phyloP scores from a whole-genome alignment of 2,797 vertebrate species.

The Sciurus vulgaris region DNA sequence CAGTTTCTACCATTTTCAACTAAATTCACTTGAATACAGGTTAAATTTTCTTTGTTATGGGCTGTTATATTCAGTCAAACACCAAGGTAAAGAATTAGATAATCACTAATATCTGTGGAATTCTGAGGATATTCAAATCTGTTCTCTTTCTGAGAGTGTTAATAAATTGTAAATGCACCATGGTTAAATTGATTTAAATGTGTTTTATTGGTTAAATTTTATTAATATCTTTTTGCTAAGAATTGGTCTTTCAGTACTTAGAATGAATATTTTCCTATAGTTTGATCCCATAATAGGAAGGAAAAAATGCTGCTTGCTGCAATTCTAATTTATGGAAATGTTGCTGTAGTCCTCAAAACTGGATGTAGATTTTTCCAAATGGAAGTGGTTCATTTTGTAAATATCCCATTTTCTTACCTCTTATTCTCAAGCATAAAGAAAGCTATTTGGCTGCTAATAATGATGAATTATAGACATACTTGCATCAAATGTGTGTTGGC shows the following conservation, averaged over 20 bases:
- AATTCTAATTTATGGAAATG: background rate
- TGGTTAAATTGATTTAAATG: conserved; percentile 45
- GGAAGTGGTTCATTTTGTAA: conserved; percentile 25
- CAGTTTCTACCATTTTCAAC: background rate
- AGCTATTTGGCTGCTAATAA: background rate
- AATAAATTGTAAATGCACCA: background rate
- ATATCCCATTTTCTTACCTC: conserved; percentile 5
- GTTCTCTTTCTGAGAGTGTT: conserved; percentile 5
- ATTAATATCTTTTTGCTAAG: conserved; percentile 43
- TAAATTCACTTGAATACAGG: background rate
- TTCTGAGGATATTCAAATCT: background rate
- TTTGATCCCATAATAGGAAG: background rate
- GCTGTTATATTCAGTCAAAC: conserved; percentile 15
- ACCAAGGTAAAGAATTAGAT: background rate
- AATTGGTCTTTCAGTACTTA: background rate
- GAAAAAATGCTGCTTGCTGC: background rate
- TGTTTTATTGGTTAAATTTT: conserved; percentile 36
- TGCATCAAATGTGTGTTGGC: background rate
- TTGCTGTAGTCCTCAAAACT: background rate
- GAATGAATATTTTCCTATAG: conserved; percentile 1
- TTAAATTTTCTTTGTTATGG: background rate
- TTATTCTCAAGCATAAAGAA: background rate
- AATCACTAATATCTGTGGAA: background rate
- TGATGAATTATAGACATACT: background rate
- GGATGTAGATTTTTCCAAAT: conserved; percentile 39